Evolutionary conservation across 2,113 vertebrate species (phyloP).

Genomic region (Channa maculata): DNA sequence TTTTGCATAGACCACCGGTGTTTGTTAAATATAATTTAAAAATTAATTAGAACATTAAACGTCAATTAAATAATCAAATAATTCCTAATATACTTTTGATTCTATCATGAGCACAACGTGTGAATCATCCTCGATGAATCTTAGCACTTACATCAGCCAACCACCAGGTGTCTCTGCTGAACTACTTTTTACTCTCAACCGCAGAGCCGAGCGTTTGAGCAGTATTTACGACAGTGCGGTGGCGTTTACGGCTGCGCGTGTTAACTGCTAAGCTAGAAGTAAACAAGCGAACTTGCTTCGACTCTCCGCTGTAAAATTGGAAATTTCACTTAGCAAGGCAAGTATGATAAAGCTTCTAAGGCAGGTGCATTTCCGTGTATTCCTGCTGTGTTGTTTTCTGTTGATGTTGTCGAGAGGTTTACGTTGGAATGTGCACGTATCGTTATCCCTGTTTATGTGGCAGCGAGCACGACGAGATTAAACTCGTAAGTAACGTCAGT

Average conservation of each 20-base stretch:
- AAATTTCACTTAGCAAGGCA: neutral
- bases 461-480: constrained; percentile 6
- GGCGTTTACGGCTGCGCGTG: constrained; percentile 44
- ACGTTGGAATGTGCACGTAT: neutral
- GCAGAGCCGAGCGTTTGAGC: neutral
- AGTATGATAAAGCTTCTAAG: neutral
- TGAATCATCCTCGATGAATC: constrained; percentile 44
- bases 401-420: neutral
- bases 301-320: neutral
- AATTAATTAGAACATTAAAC: too few species aligned
- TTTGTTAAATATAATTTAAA: too few species aligned
- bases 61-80: too few species aligned
- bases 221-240: constrained; percentile 52
- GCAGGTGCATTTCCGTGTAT: neutral
- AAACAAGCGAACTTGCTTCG: constrained; percentile 45
- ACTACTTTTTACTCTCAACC: neutral
- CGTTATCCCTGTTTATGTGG: constrained; percentile 13
- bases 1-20: too few species aligned
- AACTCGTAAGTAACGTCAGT: neutral
- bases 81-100: too few species aligned
- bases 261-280: constrained; percentile 3
- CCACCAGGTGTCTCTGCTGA: constrained; percentile 50
- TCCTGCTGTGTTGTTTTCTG: fast-evolving
- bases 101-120: constrained; percentile 6
- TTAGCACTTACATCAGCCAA: neutral